Evolutionary conservation across 1,140 invertebrate species (phyloP), one percentile per base, ranked within the genome.

Genomic region (Contarinia nasturtii): DNA sequence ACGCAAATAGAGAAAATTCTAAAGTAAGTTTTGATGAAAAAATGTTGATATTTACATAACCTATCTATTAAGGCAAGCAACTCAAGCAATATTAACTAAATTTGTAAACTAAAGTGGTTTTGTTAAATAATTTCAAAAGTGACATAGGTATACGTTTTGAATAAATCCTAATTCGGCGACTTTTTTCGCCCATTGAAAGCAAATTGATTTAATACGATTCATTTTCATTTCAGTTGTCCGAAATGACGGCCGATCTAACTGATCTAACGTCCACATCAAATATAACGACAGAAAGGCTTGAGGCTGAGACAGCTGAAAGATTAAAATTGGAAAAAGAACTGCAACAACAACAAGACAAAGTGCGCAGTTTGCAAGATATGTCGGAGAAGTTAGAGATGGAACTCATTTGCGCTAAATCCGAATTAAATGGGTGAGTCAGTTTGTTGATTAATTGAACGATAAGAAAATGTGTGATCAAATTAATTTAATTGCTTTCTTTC

Each of bases 191-290:
- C 27, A n/a, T 27, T 27, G 10, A 27, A 27, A 27, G 27, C 27
- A 27, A 5, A 10, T 10, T 5, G 10, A 27, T 40, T 36, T 43
- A 49, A 51, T 45, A 40, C 40, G 37, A 53, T 54, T 50, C 51
- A 53, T 48, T 50, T 54, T 56, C 49, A 57, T 71, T 69, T 27
- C 66, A 94, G 90, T 65, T 94, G 59, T 84, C 83, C 54, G 89
- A 94, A 65, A 76, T 93, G 64, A 84, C 83, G 34, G 86, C 85
- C 33, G 91, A 95, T 61, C 70, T 92, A 48, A 79, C 85, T 2
- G 90, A 94, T 57, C n/a, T 90, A 95, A 61, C 82, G 91, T 54
- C 86, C 8, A 86, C 87, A 0, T 81, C 88, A 5, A 84, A 81
- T 8, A 70, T 91, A 48, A 86, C 89, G 0, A 78, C 85, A 0